These are phyloP conservation scores for Caenorhabditis sp. DNA, from an alignment of 2,888 invertebrate species.

Conservation along the genomic window DNA sequence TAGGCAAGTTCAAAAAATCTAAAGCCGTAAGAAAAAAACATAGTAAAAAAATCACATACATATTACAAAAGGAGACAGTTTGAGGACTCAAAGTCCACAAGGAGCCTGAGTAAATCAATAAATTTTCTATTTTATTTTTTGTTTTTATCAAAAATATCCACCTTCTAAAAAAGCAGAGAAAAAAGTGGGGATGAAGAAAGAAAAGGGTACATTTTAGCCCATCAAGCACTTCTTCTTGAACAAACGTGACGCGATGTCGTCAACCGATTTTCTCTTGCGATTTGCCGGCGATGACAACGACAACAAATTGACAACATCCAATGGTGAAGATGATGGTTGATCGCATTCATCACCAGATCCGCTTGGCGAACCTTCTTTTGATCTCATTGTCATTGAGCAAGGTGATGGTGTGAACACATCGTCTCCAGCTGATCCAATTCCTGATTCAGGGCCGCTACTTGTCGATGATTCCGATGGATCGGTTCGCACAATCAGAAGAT, in stretches of 20 bases:
- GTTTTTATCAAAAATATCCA: background rate
- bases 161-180: background rate
- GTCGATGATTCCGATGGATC: slow-evolving; percentile 27
- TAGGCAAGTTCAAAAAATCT: background rate
- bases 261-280: slow-evolving; percentile 36
- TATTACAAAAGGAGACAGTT: background rate
- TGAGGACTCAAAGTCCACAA: slow-evolving; percentile 1
- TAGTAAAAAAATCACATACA: background rate
- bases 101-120: background rate
- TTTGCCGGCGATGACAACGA: background rate
- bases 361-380: background rate
- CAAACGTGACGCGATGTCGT: slow-evolving; percentile 27
- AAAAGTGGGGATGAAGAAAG: background rate
- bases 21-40: background rate
- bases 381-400: background rate
- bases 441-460: slow-evolving; percentile 45
- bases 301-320: background rate
- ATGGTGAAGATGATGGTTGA: background rate
- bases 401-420: slow-evolving; percentile 13
- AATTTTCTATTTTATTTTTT: background rate
- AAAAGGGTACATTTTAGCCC: background rate
- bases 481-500: slow-evolving; percentile 29
- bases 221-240: slow-evolving; percentile 11
- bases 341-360: background rate
- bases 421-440: slow-evolving; percentile 34